Percentiles rank a stretch among this genome's conserved stretches.
These are phyloP conservation scores for Allygus modestus DNA, from an alignment of 2,888 invertebrate species.

Conservation along the genomic window DNA sequence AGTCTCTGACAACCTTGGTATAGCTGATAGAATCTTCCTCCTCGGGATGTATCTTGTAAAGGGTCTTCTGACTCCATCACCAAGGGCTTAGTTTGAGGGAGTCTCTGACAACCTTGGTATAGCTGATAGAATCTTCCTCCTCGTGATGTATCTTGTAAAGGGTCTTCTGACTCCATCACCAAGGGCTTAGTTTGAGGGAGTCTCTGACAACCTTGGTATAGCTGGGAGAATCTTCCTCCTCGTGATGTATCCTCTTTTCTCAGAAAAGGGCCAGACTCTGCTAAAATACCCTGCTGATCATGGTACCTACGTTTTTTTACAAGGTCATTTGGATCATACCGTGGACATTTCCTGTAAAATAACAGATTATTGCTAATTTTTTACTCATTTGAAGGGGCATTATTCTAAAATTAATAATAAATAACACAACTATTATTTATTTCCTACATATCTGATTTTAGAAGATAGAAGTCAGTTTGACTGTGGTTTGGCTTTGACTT, in stretches of 20 bases:
- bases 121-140: background rate
- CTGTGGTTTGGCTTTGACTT: no score
- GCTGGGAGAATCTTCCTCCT: background rate
- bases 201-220: background rate
- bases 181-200: background rate
- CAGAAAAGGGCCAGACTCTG: background rate
- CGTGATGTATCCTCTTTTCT: background rate
- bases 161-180: no score
- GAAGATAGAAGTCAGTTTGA: no score
- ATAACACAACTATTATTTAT: no score
- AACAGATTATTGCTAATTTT: no score
- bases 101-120: background rate
- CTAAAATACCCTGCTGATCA: background rate
- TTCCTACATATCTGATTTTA: no score
- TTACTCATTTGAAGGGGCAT: no score
- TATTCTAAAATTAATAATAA: no score
- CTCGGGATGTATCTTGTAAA: background rate
- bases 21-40: background rate
- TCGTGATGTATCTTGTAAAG: background rate
- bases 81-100: background rate
- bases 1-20: background rate
- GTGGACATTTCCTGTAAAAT: conserved; percentile 7
- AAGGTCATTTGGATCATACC: background rate
- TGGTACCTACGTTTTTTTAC: background rate
- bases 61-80: no score